Base-by-base conservation (phyloP, 2,797 vertebrate species). In the Mergus octosetaceus region DNA sequence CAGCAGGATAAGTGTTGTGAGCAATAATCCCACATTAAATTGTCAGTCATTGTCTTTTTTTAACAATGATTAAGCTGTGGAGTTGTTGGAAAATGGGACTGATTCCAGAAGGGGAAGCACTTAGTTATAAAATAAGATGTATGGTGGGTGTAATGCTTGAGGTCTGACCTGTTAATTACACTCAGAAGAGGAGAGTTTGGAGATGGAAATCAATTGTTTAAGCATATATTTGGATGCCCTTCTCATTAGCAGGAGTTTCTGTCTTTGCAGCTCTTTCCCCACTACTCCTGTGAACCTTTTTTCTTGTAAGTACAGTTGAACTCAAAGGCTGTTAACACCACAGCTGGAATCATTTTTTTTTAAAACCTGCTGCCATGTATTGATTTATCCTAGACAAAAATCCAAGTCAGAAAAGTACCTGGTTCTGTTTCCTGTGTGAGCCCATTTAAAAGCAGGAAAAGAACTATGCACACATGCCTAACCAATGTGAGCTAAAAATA, bases 111-210 rank as follows among this genome's bases (percentile, higher is more conserved):
- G 9, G 19, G 27, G 12, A 75, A 75, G 39, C 17, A n/a, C 58
- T 90, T 87, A 56, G 57, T 27, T 94, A 57, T 81, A 66, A 91
- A 88, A 45, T 34, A 56, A 22, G 7, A 77, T 89, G 13, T 84
- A 41, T 75, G 53, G 34, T 69, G 36, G 15, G 24, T 87, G 8
- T 65, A 82, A 84, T 8, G 24, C 34, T n/a, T 61, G 54, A 32
- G n/a, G 16, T 93, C 30, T 89, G 51, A 86, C n/a, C 62, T 84
- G 21, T 39, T 94, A 81, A 90, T 94, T 76, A 56, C 3, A 30
- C 70, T 96, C 66, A 73, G 61, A 62, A 71, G 78, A 80, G 17
- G 22, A 69, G 82, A 87, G 66, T 87, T 87, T 93, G 43, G 62
- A 81, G 85, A 47, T 18, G 69, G 57, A 75, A 85, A 30, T 85